These are phyloP conservation scores for Choristoneura rosaceana DNA, from an alignment of 2,888 invertebrate genomes.

Conservation along the genomic window DNA sequence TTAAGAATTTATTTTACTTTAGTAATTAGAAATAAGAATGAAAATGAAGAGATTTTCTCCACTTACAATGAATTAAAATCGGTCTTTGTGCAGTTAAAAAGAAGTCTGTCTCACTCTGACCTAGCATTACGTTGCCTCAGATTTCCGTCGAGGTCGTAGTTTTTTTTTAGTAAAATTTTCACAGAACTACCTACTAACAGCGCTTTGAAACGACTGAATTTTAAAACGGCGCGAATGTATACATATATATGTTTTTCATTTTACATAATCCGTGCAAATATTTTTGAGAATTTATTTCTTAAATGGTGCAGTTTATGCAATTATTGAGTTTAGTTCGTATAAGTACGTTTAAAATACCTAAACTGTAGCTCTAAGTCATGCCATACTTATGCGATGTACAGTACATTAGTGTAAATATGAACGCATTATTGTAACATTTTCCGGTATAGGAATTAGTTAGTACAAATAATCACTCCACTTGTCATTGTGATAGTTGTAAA, in stretches of 20 bases:
- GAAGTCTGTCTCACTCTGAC: neutral
- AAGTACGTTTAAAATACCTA: neutral
- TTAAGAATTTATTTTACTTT: neutral
- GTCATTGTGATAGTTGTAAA: conserved; percentile 49
- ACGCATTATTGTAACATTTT: conserved; percentile 15
- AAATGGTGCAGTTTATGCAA: neutral
- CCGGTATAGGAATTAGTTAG: conserved; percentile 47
- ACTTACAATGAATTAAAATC: neutral
- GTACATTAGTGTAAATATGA: conserved; percentile 29
- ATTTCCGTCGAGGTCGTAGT: neutral
- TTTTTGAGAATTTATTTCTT: neutral
- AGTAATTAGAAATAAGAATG: neutral
- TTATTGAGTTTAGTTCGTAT: neutral
- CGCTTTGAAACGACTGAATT: neutral
- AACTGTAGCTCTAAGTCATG: conserved; percentile 15
- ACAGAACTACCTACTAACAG: neutral
- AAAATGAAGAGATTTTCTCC: conserved; percentile 37
- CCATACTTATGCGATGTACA: conserved; percentile 31
- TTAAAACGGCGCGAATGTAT: neutral
- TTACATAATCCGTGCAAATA: neutral
- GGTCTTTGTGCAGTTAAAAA: neutral
- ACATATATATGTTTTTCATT: too few relatives aligned
- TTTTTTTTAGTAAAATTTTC: neutral
- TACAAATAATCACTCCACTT: conserved; percentile 49
- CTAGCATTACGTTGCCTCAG: neutral